Base-by-base conservation (phyloP, 64 coral and sea anemone species). In the Trachythela sp. region DNA sequence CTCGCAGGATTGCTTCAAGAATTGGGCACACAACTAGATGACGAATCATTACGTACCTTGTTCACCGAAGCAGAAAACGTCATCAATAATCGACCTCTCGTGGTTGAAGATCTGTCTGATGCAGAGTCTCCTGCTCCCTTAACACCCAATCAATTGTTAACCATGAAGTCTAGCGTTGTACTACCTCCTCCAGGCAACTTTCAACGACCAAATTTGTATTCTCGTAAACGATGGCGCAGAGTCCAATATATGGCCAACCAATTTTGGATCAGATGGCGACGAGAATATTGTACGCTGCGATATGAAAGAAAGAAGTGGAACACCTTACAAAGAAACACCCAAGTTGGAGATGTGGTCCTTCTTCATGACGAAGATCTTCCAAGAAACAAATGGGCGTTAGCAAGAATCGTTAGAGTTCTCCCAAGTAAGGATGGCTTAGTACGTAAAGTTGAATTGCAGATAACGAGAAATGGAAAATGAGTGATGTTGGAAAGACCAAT, bases 21-120 rank as follows among this genome's bases (percentile, higher is more conserved):
- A 26, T 24, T 40, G 6, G 86, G 86, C 40, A 26, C 34, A 37
- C 86, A 88, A 70, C 33, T 88, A 39, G 86, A 88, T 43, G 86
- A 88, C 24, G 86, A 88, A 72, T 35, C 33, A 22, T 35, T 72
- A 26, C 33, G n/a, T 72, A 72, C 24, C 0, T 26, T 72, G 24
- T 24, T 72, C 17, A 35, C 68, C 10, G 68, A 72, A 72, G 68
- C 68, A 24, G 24, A 27, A 72, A 72, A 35, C 33, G 29, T 72
- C 33, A 35, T 31, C 68, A 72, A 72, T 35, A 72, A 26, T 35
- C 68, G 68, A n/a, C n/a, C n/a, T n/a, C n/a, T n/a, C n/a, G n/a
- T n/a, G n/a, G n/a, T n/a, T n/a, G n/a, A n/a, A n/a, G n/a, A n/a
- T n/a, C n/a, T n/a, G n/a, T n/a, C n/a, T n/a, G n/a, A n/a, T n/a